Conservation (phyloP, 2,888 invertebrate genomes). For the Drosophila anomalipes region DNA sequence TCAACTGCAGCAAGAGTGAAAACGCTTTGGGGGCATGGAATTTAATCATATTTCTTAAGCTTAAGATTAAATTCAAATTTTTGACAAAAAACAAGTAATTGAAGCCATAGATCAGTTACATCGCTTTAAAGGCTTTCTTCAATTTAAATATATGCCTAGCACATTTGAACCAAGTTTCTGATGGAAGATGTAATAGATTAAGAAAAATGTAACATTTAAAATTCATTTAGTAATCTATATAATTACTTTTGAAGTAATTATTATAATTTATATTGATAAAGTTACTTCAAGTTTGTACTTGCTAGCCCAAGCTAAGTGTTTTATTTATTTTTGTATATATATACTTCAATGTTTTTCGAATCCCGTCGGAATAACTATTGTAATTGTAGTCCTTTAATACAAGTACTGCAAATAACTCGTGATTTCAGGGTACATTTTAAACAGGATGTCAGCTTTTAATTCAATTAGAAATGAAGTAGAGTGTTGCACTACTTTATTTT, state of each 20-base stretch:
- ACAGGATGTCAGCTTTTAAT: neutral
- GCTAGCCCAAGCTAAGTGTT: neutral
- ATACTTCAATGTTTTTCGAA: neutral
- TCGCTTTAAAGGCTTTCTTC: neutral
- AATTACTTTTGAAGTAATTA: neutral
- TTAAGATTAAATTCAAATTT: no score
- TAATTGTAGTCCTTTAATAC: no score
- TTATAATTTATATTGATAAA: neutral
- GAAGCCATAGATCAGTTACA: neutral
- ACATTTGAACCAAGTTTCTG: neutral
- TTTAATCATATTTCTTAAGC: neutral
- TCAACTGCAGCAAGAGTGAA: neutral
- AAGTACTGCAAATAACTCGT: no score
- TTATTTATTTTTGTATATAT: neutral
- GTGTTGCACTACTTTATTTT: neutral
- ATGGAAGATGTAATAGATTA: accelerated
- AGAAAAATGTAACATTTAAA: neutral
- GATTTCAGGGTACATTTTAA: no score
- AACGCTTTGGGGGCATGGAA: neutral
- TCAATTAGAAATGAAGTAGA: neutral
- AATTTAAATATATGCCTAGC: neutral
- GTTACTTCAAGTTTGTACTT: neutral
- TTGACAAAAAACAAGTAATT: no score
- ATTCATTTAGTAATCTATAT: neutral
- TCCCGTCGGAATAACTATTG: no score